Evolutionary conservation across 2,888 invertebrate species (phyloP), one percentile per base, ranked within the genome.

Genomic region (Tridacna gigas): DNA sequence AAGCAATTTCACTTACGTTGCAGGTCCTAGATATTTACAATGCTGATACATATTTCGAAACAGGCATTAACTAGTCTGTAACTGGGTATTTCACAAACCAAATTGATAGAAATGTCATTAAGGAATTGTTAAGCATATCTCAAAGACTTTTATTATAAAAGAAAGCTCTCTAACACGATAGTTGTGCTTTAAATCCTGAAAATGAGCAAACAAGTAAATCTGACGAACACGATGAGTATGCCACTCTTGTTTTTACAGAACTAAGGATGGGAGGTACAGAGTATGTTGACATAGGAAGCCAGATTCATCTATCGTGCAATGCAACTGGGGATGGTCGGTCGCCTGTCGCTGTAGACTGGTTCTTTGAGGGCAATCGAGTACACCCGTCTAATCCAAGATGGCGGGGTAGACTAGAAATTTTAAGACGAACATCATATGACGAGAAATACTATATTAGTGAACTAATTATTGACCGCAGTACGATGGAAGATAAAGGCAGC

Each of bases 311-410:
- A 56, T 82, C 81, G n/a, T 92, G 92, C 79, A 92, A 92, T 77
- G 92, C 91, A 13, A 91, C 91, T 0, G 92, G 92, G 2, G 86
- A 88, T 28, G 88, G 88, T 0, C 89, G 90, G 25, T 88, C 92
- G n/a, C 92, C 92, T n/a, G 89, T 88, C 60, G 89, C 89, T 18
- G 89, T 92, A 12, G 88, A 90, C 74, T 92, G 92, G 92, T 92
- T 90, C 82, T 91, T 88, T 69, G 87, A 91, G 66, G 91, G 91
- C 20, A 83, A 86, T 45, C 79, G 85, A 83, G 86, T 92, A 26
- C 76, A 82, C 73, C 74, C 75, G 26, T 73, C 80, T 63, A 74
- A 80, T 79, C 78, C 82, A 51, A 83, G 79, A 76, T 88, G 88
- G 88, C 74, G 69, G 26, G 86, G 80, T 20, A 79, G 86, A 61